Evolutionary conservation across 2,888 invertebrate species (phyloP), one percentile per base, ranked within the genome.

Genomic region (Crematogaster levior): DNA sequence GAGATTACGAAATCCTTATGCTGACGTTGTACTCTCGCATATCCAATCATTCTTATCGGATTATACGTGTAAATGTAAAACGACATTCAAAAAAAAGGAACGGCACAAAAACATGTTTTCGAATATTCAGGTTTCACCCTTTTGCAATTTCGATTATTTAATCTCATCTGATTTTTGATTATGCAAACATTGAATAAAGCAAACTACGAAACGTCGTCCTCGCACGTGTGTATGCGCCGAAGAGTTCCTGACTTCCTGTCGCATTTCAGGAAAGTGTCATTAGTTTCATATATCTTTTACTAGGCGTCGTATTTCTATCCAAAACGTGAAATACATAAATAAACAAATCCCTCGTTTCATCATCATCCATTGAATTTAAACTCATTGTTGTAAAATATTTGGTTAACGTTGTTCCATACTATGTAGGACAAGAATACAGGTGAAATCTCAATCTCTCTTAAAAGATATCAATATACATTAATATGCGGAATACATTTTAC

Each of bases 211-310:
- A 88, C 89, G 90, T 89, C 89, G 91, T 91, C 90, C 91, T 92
- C 90, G 88, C 91, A 91, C 90, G 90, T 89, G 90, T 89, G 86
- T 84, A 90, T 85, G 90, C 88, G 86, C 91, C 88, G 90, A 92
- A 92, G 88, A 93, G 92, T 92, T 93, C 92, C 92, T 91, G 90
- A 90, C 90, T 84, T 82, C 90, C 91, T 91, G 91, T 90, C 89
- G 84, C 86, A 87, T 86, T 88, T 86, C 86, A 83, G 90, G 89
- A 91, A 91, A 90, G 88, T 86, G 91, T 91, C 89, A 88, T 83
- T 90, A 91, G 85, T 90, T 91, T 86, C 90, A 85, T 90, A 90
- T 85, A 89, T 81, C 86, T 84, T 86, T 86, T 84, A n/a, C n/a
- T n/a, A 85, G 83, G 75, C 84, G 84, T 66, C 85, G 85, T 88